Conservation (phyloP, 2,797 vertebrate species). For the Myotis findleyi region DNA sequence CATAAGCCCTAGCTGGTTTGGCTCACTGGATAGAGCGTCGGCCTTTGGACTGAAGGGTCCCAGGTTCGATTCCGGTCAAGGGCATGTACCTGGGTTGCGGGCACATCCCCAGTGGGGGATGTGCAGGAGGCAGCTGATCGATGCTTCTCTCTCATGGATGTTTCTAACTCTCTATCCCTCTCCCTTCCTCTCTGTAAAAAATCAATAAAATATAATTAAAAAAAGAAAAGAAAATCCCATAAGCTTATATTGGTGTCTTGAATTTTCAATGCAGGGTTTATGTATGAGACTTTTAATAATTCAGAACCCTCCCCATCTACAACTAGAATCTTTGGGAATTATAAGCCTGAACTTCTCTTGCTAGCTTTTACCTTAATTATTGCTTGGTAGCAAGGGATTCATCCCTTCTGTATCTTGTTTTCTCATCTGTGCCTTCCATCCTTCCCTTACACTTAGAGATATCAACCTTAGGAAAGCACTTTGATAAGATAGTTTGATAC, state of each 20-base stretch:
- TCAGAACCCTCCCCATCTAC: background rate
- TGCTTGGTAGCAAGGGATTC: background rate
- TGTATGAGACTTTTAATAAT: background rate
- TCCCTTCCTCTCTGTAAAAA: too few relatives aligned
- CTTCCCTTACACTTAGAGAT: background rate
- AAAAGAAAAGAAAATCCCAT: background rate
- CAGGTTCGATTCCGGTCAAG: too few relatives aligned
- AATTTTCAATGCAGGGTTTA: background rate
- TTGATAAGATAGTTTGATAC: background rate
- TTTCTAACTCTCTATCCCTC: too few relatives aligned
- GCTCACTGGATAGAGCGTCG: too few relatives aligned
- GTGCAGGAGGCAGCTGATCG: too few relatives aligned
- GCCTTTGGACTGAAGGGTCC: too few relatives aligned
- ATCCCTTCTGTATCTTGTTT: background rate
- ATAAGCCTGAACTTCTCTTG: background rate
- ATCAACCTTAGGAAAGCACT: background rate
- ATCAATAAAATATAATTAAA: too few relatives aligned
- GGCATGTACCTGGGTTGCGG: too few relatives aligned
- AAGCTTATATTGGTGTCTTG: background rate
- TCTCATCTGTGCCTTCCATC: background rate
- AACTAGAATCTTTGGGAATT: background rate
- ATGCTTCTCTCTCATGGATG: too few relatives aligned
- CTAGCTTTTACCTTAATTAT: background rate
- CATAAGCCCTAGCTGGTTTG: background rate
- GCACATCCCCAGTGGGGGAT: too few relatives aligned